A percentile compares a stretch with the other conserved stretches of the same genome.
These are phyloP conservation scores for Chelonoidis abingdonii DNA, from an alignment of 2,113 vertebrate genomes.

Conservation along the genomic window DNA sequence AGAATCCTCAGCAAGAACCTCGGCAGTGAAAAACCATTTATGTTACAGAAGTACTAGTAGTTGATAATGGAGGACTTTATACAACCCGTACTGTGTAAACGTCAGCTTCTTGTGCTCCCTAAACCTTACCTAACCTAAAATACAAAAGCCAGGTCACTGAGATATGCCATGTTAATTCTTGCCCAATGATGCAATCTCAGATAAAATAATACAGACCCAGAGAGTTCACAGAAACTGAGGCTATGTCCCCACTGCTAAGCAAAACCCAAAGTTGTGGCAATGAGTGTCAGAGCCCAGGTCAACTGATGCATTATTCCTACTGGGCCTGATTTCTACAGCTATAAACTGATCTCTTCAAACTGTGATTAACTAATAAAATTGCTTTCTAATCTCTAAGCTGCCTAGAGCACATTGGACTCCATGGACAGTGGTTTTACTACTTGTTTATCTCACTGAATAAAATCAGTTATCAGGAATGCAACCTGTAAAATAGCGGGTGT, in stretches of 20 bases:
- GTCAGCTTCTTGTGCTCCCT: background rate
- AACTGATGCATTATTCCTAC: background rate
- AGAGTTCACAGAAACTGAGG: background rate
- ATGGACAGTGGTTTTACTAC: slow-evolving; percentile 7
- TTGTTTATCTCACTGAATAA: slow-evolving; percentile 55
- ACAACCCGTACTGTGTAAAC: background rate
- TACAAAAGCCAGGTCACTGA: background rate
- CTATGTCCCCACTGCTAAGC: background rate
- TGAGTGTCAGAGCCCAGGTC: background rate
- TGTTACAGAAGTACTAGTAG: accelerated
- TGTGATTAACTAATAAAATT: slow-evolving; percentile 7
- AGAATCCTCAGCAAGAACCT: background rate
- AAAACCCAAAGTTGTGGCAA: background rate
- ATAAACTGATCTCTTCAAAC: background rate
- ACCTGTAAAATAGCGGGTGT: slow-evolving; percentile 27
- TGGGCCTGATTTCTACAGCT: background rate
- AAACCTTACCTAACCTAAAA: background rate
- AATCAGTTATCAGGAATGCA: slow-evolving; percentile 52
- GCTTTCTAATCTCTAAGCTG: slow-evolving; percentile 23
- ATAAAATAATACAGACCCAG: background rate
- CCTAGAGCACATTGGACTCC: background rate
- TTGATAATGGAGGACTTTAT: background rate
- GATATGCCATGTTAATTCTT: background rate
- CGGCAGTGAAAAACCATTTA: background rate
- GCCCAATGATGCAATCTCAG: background rate